These are phyloP conservation scores for Drosophila seguyi DNA, from an alignment of 1,140 invertebrate genomes.

Conservation along the genomic window DNA sequence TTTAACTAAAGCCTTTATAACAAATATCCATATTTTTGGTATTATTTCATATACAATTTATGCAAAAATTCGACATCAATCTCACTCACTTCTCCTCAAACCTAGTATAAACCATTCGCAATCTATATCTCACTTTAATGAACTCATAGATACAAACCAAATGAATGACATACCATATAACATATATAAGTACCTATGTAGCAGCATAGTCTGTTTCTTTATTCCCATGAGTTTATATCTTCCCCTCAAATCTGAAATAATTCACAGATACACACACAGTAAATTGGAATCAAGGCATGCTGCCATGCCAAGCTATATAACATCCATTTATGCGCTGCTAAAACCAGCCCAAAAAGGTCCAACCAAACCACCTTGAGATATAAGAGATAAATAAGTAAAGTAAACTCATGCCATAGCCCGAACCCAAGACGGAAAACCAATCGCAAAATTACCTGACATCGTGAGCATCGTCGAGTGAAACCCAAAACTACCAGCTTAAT, in stretches of 20 bases:
- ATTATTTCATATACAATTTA: neutral
- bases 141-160: conserved; percentile 27
- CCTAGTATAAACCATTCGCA: conserved; percentile 1
- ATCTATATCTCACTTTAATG: conserved; percentile 40
- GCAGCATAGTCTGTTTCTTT: conserved; percentile 43
- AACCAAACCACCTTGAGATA: conserved; percentile 66
- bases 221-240: conserved; percentile 39
- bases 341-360: conserved; percentile 38
- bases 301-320: conserved; percentile 35
- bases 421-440: conserved; percentile 64
- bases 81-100: neutral
- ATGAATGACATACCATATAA: neutral
- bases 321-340: conserved; percentile 44
- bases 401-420: conserved; percentile 40
- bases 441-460: conserved; percentile 62
- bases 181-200: neutral
- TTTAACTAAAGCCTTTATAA: neutral
- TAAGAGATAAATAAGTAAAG: conserved; percentile 53
- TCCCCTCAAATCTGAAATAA: conserved; percentile 40
- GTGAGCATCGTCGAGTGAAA: conserved; percentile 53
- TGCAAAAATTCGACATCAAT: neutral
- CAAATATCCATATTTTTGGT: neutral
- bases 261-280: conserved; percentile 16
- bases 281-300: conserved; percentile 23
- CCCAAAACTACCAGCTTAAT: conserved; percentile 60